Percentiles rank a stretch among this genome's conserved stretches.
phyloP scores from a whole-genome alignment of 2,888 invertebrate species.

The Anthophora plumipes region DNA sequence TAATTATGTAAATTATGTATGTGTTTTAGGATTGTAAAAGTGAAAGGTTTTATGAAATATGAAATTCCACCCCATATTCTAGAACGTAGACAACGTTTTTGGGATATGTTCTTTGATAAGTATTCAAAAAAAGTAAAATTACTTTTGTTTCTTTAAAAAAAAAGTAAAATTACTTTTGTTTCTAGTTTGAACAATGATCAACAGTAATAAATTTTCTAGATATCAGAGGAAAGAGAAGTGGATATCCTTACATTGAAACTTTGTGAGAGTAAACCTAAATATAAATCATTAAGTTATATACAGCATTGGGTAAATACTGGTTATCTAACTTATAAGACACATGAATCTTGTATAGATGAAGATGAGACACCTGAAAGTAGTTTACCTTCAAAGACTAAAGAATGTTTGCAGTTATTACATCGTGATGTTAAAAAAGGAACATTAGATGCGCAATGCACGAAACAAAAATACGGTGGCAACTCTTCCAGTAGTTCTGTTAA shows the following conservation, averaged over 20 bases:
- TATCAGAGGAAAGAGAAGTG: conserved; percentile 59
- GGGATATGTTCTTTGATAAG: conserved; percentile 73
- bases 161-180: neutral
- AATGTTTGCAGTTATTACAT: neutral
- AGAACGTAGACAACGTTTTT: conserved; percentile 60
- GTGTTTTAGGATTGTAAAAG: conserved; percentile 38
- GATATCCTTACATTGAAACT: conserved; percentile 57
- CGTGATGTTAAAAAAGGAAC: neutral
- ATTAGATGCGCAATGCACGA: neutral
- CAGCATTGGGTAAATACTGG: conserved; percentile 80
- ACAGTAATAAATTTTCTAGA: conserved; percentile 52
- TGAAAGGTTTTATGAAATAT: neutral
- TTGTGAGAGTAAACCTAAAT: conserved; percentile 45
- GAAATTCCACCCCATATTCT: conserved; percentile 47
- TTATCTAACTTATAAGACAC: conserved; percentile 66
- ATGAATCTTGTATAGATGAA: conserved; percentile 19
- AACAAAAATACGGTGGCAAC: neutral
- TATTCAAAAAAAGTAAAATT: conserved; percentile 67
- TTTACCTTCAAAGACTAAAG: conserved; percentile 67
- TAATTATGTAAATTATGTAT: conserved; percentile 11
- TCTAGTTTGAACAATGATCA: conserved; percentile 1
- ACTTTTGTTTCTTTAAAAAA: neutral
- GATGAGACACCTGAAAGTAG: conserved; percentile 51
- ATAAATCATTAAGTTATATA: conserved; percentile 68
- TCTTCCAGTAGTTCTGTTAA: conserved; percentile 76